Conservation (phyloP, 1,140 invertebrate species). For the Drepana arcuata region DNA sequence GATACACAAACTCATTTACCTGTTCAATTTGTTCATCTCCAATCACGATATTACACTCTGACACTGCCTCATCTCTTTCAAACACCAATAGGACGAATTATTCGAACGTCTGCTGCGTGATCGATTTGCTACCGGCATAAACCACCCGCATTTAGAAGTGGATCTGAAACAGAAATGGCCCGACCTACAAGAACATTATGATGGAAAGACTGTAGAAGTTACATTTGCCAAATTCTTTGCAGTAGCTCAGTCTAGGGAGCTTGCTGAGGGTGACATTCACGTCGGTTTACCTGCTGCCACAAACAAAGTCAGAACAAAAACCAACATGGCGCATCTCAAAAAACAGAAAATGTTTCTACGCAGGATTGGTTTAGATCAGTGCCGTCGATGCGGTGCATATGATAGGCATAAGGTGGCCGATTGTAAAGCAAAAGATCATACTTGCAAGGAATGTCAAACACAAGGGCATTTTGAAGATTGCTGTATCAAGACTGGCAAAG, state of each 20-base stretch:
- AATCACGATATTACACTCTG: too few relatives aligned
- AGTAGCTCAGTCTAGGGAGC: not conserved
- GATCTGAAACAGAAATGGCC: too few relatives aligned
- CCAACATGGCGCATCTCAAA: not conserved
- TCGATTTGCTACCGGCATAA: not conserved
- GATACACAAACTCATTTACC: too few relatives aligned
- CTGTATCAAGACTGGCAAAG: not conserved
- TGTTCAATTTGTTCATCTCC: too few relatives aligned
- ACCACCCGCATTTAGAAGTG: not conserved
- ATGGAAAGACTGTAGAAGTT: too few relatives aligned
- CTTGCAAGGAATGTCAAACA: not conserved
- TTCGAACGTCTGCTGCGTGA: not conserved
- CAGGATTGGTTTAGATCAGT: not conserved
- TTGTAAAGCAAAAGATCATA: not conserved
- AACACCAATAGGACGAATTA: not conserved
- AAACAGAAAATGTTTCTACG: not conserved
- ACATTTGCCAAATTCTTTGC: too few relatives aligned
- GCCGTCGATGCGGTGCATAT: not conserved
- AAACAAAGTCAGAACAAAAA: not conserved
- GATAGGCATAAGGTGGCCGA: not conserved
- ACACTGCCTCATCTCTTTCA: too few relatives aligned
- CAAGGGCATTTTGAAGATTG: not conserved
- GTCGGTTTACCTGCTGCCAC: too few relatives aligned
- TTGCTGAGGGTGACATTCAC: not conserved
- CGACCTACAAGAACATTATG: too few relatives aligned